phyloP scores from a whole-genome alignment of 2,797 vertebrate species.

The Octomys mimax region DNA sequence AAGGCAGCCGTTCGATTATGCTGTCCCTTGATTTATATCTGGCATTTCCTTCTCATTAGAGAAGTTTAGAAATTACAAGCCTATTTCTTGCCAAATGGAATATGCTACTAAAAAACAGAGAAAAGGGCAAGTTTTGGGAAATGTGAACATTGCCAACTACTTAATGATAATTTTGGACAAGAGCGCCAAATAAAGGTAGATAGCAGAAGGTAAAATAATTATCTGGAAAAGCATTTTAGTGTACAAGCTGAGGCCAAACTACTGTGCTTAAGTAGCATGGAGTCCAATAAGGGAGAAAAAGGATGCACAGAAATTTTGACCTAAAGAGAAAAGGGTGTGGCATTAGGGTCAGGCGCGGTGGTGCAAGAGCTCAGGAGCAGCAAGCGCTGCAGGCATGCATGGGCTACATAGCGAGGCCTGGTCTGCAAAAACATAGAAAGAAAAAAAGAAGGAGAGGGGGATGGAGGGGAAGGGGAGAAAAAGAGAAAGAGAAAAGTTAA shows the following conservation, averaged over 20 bases:
- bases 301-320: background rate
- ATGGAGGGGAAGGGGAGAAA: background rate
- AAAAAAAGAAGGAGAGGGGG: no score
- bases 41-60: background rate
- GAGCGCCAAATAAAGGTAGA: background rate
- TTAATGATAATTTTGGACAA: background rate
- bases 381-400: background rate
- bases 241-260: background rate
- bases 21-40: conserved; percentile 4
- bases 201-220: background rate
- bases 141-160: background rate
- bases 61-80: background rate
- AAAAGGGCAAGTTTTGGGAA: background rate
- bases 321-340: background rate
- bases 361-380: background rate
- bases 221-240: background rate
- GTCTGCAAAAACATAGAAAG: background rate
- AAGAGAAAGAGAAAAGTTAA: background rate
- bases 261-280: background rate
- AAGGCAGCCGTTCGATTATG: conserved; percentile 3
- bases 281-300: conserved; percentile 13
- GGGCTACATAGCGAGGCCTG: background rate
- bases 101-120: background rate
- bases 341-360: background rate
- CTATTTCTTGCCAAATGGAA: conserved; percentile 20